Evolutionary conservation across 2,113 vertebrate genomes (phyloP).

Genomic region (Thoracochromis brauschi): DNA sequence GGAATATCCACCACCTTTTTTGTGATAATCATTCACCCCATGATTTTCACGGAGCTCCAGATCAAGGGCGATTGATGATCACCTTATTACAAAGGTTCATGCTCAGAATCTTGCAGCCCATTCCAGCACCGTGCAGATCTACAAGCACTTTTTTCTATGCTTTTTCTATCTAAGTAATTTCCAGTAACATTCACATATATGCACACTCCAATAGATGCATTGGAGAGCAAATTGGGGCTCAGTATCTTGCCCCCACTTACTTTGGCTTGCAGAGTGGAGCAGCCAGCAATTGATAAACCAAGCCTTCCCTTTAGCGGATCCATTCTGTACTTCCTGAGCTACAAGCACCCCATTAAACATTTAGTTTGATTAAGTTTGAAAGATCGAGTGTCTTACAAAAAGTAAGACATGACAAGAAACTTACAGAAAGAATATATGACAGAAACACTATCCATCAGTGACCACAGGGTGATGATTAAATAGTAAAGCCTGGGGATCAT

Average conservation of each 20-base stretch:
- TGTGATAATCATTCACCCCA: neutral
- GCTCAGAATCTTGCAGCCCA: neutral
- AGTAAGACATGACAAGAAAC: neutral
- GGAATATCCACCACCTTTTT: neutral
- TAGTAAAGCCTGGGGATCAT: neutral
- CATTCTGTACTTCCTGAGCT: neutral
- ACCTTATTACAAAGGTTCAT: neutral
- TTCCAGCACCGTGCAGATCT: neutral
- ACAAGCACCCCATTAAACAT: neutral
- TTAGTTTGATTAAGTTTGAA: neutral
- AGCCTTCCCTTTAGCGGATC: accelerated
- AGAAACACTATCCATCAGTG: neutral
- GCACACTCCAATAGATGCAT: neutral
- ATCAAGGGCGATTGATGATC: neutral
- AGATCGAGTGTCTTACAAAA: neutral
- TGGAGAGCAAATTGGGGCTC: neutral
- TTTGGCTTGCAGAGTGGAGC: neutral
- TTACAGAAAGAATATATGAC: neutral
- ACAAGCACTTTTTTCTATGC: neutral
- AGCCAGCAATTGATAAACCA: neutral
- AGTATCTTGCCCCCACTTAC: neutral
- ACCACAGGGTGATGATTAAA: neutral
- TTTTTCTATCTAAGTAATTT: neutral
- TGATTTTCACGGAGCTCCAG: neutral
- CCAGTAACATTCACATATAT: neutral